Evolutionary conservation across 2,797 vertebrate species (phyloP), one percentile per base, ranked within the genome.

Genomic region (Coregonus ussuriensis): DNA sequence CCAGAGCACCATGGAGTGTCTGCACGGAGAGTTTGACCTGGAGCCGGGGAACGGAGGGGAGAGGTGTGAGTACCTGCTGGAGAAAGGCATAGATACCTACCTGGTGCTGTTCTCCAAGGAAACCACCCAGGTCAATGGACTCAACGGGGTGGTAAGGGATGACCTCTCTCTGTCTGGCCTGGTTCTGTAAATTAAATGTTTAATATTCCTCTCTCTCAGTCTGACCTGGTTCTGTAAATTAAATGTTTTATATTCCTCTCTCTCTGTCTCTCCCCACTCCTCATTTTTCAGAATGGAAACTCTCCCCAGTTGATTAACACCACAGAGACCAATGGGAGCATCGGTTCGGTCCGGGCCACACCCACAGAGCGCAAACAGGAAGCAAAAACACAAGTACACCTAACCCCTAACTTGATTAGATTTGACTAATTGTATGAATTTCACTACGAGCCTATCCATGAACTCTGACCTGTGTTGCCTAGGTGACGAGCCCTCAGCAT

Each of bases 41-140:
- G 97, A 99, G 83, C 92, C 93, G 0, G 97, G 97, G 0, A 93
- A 96, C 0, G 97, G 97, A 0, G 93, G 96, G 25, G 94, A 97
- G 0, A 89, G 97, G 74, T 97, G 96, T 0, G 97, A 99, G 29
- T 97, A 98, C 92, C 94, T 99, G 74, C 91, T 95, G 82, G 97
- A 98, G 92, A 98, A 97, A 89, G 96, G 96, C 87, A 97, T 98
- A 0, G 89, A 96, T 4, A 99, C 97, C 2, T 98, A 97, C 85
- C 92, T 99, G 72, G 91, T 99, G 15, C 69, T 95, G 0, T 92
- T 95, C 7, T 89, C 96, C 3, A 92, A 93, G 84, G 87, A 92
- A 53, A 89, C 87, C 0, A 78, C 87, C 0, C 18, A 82, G 71
- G 88, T 83, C 21, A 94, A 93, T 0, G 92, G 91, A 62, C 90